Evolutionary conservation across 2,888 invertebrate genomes (phyloP).

Genomic region (Digitonthophagus gazella): DNA sequence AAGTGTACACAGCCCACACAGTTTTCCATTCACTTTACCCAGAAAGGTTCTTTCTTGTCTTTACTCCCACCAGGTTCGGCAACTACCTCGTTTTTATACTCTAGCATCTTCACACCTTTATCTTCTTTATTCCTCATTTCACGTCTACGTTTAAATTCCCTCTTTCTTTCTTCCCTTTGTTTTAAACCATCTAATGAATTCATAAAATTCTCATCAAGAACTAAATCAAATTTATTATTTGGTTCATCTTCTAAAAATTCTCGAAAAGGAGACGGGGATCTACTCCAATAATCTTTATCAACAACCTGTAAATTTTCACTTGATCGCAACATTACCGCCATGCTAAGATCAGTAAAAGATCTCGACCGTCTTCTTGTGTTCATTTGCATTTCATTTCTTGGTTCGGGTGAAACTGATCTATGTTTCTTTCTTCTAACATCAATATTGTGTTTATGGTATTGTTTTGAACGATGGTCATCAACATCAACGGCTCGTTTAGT

Average conservation of each 20-base stretch:
- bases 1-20: no score
- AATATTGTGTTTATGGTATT: not conserved
- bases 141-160: slow-evolving; percentile 24
- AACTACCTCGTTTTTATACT: slow-evolving; percentile 9
- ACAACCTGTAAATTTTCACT: slow-evolving; percentile 52
- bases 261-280: slow-evolving; percentile 51
- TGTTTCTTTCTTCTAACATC: not conserved
- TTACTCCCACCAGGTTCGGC: slow-evolving; percentile 27
- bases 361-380: slow-evolving; percentile 12
- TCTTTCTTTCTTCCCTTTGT: slow-evolving; percentile 27
- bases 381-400: not conserved
- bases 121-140: slow-evolving; percentile 4
- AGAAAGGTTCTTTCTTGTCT: slow-evolving; percentile 37
- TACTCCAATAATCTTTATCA: slow-evolving; percentile 52
- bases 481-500: not conserved
- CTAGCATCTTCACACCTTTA: slow-evolving; percentile 1
- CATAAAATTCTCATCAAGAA: slow-evolving; percentile 49
- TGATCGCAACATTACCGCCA: slow-evolving; percentile 39
- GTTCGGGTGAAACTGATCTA: slow-evolving; percentile 19
- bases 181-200: slow-evolving; percentile 56
- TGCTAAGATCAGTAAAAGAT: slow-evolving; percentile 6
- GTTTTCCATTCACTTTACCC: slow-evolving; percentile 38
- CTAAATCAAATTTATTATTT: slow-evolving; percentile 29
- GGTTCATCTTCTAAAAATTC: slow-evolving; percentile 45
- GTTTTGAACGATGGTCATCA: slow-evolving; percentile 3